These are phyloP conservation scores for Malacoctenus gilli DNA, from an alignment of 2,797 vertebrate species.

Conservation along the genomic window DNA sequence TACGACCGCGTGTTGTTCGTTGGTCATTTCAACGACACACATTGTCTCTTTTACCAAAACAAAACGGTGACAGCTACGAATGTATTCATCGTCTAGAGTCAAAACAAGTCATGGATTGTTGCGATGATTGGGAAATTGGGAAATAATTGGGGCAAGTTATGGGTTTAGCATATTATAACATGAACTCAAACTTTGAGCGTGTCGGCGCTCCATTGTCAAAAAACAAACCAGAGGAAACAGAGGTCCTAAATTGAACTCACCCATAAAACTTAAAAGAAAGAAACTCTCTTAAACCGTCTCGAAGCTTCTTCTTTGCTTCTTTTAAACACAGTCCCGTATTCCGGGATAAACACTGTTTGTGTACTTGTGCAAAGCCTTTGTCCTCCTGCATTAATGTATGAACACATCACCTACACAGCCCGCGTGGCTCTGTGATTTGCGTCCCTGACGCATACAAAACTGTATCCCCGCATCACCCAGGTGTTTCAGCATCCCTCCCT, in stretches of 20 bases:
- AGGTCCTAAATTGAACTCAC: no score
- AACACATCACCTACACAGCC: conserved; percentile 4
- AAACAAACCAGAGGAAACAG: no score
- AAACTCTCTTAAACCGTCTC: no score
- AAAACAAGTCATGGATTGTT: no score
- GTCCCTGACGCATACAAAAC: conserved; percentile 31
- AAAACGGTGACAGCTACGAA: neutral
- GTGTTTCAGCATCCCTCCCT: conserved; percentile 48
- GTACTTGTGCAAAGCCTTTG: neutral
- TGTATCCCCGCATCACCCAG: conserved; percentile 23
- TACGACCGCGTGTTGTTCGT: neutral
- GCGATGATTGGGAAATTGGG: no score
- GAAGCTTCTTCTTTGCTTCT: no score
- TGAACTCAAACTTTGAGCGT: no score
- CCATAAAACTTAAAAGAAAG: no score
- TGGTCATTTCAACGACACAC: neutral
- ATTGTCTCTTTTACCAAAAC: neutral
- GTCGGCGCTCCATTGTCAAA: no score
- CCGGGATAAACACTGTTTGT: conserved; percentile 4
- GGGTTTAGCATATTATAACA: no score
- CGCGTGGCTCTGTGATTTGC: conserved; percentile 3
- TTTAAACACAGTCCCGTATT: no score
- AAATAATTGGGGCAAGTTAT: no score
- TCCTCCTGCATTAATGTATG: conserved; percentile 2
- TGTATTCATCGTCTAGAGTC: neutral